phyloP scores from a whole-genome alignment of 2,797 vertebrate genomes.

The Ceryle rudis region DNA sequence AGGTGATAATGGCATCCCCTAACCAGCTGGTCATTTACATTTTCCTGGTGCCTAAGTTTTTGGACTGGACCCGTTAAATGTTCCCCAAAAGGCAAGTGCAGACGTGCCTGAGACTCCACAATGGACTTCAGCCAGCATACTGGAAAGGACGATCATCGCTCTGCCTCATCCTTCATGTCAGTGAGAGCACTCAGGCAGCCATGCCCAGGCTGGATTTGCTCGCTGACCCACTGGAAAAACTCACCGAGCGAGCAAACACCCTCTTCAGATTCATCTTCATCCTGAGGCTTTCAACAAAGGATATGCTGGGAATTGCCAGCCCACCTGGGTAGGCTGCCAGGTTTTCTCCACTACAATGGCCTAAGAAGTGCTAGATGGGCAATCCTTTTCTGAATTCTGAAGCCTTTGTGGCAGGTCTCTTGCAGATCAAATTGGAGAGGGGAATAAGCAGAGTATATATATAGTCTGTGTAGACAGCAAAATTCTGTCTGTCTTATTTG shows the following conservation, averaged over 20 bases:
- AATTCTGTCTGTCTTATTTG: not conserved
- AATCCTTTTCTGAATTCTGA: not conserved
- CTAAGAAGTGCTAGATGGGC: not conserved
- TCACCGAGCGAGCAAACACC: not conserved
- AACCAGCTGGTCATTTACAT: not conserved
- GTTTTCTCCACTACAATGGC: not conserved
- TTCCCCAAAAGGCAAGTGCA: not conserved
- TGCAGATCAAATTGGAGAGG: not conserved
- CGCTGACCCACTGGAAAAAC: not conserved
- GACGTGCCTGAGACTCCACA: not conserved
- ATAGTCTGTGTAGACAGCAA: not conserved
- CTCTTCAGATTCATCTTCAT: not conserved
- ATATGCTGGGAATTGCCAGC: not conserved
- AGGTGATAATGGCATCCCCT: not conserved
- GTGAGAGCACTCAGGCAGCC: not conserved
- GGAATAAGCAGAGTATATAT: rapidly evolving
- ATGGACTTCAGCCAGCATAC: not conserved
- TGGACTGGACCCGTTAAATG: not conserved
- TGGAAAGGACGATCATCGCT: not conserved
- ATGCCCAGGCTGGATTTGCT: not conserved
- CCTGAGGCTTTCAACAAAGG: not conserved
- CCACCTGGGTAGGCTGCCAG: not conserved
- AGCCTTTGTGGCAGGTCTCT: not conserved
- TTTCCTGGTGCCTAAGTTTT: not conserved
- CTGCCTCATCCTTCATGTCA: not conserved